These are phyloP conservation scores for Agelastica alni DNA, from an alignment of 2,888 invertebrate genomes.

Conservation along the genomic window DNA sequence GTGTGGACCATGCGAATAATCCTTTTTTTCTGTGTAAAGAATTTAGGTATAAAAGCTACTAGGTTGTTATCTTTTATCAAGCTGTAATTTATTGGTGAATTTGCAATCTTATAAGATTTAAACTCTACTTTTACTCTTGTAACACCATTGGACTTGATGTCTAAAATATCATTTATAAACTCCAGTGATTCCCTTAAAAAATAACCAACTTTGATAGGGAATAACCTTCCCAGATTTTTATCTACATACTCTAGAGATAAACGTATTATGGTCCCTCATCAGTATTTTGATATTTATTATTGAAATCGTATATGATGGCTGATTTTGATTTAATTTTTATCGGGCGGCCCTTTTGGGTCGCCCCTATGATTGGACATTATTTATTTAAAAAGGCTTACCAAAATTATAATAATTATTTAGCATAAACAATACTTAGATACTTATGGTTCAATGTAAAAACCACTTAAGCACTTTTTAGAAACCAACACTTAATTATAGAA, in stretches of 20 bases:
- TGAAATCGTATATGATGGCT: neutral
- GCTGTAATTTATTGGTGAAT: neutral
- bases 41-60: too few species aligned
- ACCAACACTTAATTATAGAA: too few species aligned
- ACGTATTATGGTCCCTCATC: neutral
- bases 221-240: neutral
- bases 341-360: too few species aligned
- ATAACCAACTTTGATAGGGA: neutral
- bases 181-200: neutral
- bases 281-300: neutral
- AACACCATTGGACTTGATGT: neutral
- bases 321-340: too few species aligned
- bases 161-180: neutral
- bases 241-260: neutral
- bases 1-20: neutral
- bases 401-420: too few species aligned
- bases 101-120: too few species aligned
- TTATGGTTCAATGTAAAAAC: too few species aligned
- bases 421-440: too few species aligned
- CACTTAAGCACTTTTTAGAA: too few species aligned
- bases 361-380: too few species aligned
- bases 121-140: neutral
- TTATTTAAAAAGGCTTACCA: too few species aligned
- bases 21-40: neutral
- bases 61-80: neutral